phyloP scores from a whole-genome alignment of 2,113 vertebrate species.

The Oenanthe melanoleuca region DNA sequence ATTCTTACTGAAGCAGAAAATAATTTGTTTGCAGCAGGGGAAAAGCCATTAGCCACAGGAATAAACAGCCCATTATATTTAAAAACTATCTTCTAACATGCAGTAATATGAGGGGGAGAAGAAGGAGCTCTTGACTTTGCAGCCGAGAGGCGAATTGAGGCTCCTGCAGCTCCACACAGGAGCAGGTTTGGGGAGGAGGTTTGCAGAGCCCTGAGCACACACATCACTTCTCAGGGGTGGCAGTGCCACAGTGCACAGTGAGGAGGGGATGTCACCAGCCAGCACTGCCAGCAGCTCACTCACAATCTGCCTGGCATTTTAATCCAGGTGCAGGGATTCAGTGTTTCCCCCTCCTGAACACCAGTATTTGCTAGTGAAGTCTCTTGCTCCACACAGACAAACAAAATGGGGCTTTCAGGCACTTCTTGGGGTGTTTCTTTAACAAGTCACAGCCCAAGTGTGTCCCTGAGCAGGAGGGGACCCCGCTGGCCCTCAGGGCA shows the following conservation, averaged over 20 bases:
- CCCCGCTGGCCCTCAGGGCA: not conserved
- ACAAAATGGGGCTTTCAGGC: not conserved
- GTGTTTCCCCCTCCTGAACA: not conserved
- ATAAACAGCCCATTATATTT: not conserved
- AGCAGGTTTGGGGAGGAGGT: not conserved
- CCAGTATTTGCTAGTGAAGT: not conserved
- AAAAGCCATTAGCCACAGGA: constrained; percentile 4
- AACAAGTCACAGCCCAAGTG: not conserved
- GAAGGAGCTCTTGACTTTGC: not conserved
- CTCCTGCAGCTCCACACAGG: not conserved
- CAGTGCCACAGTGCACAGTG: not conserved
- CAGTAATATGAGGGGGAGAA: not conserved
- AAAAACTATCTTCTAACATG: not conserved
- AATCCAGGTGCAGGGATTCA: not conserved
- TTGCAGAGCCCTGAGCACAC: not conserved
- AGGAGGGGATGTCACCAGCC: not conserved
- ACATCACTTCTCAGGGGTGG: not conserved
- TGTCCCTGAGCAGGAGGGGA: not conserved
- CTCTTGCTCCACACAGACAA: not conserved
- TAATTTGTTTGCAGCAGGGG: constrained; percentile 15
- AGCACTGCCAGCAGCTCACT: not conserved
- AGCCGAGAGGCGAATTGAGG: not conserved
- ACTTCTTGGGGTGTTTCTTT: not conserved
- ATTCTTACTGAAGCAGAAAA: constrained; percentile 16
- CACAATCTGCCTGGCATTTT: not conserved